Percentiles rank a stretch among this genome's conserved stretches.
phyloP scores from a whole-genome alignment of 2,888 invertebrate species.

The Panorpa germanica region DNA sequence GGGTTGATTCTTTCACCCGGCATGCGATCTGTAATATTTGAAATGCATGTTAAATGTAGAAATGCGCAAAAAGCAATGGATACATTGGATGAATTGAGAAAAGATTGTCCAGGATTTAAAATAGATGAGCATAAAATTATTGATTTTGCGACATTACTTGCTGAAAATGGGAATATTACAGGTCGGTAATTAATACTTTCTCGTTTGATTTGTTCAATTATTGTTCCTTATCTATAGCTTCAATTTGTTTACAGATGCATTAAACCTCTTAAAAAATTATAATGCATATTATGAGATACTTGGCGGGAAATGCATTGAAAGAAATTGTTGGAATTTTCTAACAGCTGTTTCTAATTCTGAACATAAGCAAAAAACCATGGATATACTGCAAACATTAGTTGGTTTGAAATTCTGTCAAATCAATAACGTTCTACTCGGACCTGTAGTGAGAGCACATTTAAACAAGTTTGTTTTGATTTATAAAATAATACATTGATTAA shows the following conservation, averaged over 20 bases:
- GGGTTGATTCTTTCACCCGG: slow-evolving; percentile 38
- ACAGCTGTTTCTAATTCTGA: slow-evolving; percentile 28
- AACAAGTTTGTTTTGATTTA: slow-evolving; percentile 25
- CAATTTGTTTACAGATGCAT: slow-evolving; percentile 17
- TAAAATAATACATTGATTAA: slow-evolving; percentile 5
- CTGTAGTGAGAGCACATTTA: slow-evolving; percentile 37
- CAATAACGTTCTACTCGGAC: slow-evolving; percentile 36
- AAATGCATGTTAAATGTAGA: slow-evolving; percentile 34
- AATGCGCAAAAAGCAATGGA: slow-evolving; percentile 32
- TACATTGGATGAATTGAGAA: slow-evolving; percentile 30
- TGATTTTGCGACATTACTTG: slow-evolving; percentile 38
- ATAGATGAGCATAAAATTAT: slow-evolving; percentile 47
- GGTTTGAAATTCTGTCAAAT: slow-evolving; percentile 32
- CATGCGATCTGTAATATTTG: slow-evolving; percentile 43
- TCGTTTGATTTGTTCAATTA: too few relatives aligned
- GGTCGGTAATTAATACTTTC: too few relatives aligned
- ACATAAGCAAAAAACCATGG: slow-evolving; percentile 22
- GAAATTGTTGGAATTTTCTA: slow-evolving; percentile 41
- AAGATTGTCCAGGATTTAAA: slow-evolving; percentile 30
- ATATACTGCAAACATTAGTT: slow-evolving; percentile 30
- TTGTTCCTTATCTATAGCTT: too few relatives aligned
- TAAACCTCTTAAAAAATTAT: too few relatives aligned
- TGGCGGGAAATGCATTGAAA: slow-evolving; percentile 28
- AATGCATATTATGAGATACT: slow-evolving; percentile 25
- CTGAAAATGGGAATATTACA: slow-evolving; percentile 27